phyloP scores from a whole-genome alignment of 2,113 vertebrate genomes.

The Solenodon paradoxus region DNA sequence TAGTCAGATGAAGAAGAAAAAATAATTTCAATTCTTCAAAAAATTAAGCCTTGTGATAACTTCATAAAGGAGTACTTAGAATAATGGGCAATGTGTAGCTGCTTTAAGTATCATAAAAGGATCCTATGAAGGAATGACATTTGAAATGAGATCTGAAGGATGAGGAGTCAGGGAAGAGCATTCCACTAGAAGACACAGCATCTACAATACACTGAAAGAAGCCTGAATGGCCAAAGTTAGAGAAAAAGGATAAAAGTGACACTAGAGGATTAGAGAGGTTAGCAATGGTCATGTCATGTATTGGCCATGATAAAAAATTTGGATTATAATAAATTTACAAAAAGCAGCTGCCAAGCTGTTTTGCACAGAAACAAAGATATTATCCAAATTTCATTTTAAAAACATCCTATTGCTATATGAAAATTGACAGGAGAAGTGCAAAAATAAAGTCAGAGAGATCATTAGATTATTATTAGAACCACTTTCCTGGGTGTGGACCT shows the following conservation, averaged over 20 bases:
- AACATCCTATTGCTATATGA: background rate
- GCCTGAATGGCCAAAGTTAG: background rate
- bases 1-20: background rate
- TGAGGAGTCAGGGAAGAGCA: background rate
- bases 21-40: background rate
- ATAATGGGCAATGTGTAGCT: background rate
- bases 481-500: background rate
- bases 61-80: background rate
- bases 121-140: background rate
- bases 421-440: background rate
- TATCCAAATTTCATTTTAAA: background rate
- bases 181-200: background rate
- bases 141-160: background rate
- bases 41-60: background rate
- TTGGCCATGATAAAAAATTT: background rate
- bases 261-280: background rate
- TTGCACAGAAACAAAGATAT: background rate
- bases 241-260: background rate
- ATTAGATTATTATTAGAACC: background rate
- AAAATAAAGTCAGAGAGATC: background rate
- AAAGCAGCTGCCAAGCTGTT: background rate
- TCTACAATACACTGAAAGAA: background rate
- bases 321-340: background rate
- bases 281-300: background rate
- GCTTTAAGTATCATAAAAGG: background rate